Evolutionary conservation across 2,888 invertebrate species (phyloP).

Genomic region (Poecilus cupreus): DNA sequence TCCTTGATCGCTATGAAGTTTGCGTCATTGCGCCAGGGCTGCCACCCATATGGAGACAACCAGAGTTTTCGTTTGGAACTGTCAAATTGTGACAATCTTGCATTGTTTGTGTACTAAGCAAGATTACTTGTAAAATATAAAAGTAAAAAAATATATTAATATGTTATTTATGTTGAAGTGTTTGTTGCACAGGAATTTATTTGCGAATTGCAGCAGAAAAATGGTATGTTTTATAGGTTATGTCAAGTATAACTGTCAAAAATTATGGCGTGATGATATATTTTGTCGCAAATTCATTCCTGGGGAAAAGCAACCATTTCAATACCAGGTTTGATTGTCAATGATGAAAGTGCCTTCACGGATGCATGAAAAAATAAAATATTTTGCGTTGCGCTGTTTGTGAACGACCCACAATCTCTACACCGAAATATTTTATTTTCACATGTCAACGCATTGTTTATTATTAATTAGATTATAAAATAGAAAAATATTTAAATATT

Average conservation of each 20-base stretch:
- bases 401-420: no score
- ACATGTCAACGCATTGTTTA: constrained; percentile 44
- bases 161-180: not conserved
- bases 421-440: constrained; percentile 42
- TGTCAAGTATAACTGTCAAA: no score
- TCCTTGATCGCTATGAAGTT: no score
- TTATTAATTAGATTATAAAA: constrained; percentile 33
- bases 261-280: not conserved
- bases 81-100: constrained; percentile 46
- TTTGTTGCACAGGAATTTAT: not conserved
- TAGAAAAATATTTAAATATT: constrained; percentile 40
- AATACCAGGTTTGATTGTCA: constrained; percentile 46
- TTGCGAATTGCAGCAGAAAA: no score
- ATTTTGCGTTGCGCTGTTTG: constrained; percentile 23
- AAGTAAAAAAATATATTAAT: not conserved
- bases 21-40: no score
- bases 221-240: no score
- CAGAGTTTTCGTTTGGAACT: no score
- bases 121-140: constrained; percentile 20
- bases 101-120: constrained; percentile 27
- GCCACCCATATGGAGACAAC: no score
- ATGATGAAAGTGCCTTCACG: constrained; percentile 53
- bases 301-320: not conserved
- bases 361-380: constrained; percentile 45
- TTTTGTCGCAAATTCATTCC: not conserved